Evolutionary conservation across 53 echinoderm and acorn worm genomes (phyloP).

Genomic region (Echinarachnius parma): DNA sequence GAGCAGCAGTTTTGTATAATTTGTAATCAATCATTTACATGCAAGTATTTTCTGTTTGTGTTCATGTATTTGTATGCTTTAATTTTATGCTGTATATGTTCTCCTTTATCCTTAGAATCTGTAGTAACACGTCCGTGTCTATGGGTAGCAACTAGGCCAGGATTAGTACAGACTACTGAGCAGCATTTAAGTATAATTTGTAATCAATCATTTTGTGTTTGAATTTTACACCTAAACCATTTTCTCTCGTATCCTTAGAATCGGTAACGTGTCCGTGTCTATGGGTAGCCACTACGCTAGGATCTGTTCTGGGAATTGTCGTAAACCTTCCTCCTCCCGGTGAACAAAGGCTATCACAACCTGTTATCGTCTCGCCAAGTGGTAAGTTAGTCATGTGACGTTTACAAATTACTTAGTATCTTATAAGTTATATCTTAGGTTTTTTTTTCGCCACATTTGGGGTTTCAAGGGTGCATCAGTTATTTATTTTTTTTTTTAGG

Average conservation of each 20-base stretch:
- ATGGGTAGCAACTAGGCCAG: not conserved
- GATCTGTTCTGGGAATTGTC: slow-evolving; percentile 92
- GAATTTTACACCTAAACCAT: too few relatives aligned
- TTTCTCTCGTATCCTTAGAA: slow-evolving; percentile 56
- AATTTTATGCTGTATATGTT: too few relatives aligned
- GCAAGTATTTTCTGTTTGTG: too few relatives aligned
- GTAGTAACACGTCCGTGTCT: not conserved
- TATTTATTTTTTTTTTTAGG: too few relatives aligned
- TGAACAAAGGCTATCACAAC: slow-evolving; percentile 90
- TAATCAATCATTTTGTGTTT: too few relatives aligned
- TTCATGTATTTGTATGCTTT: too few relatives aligned
- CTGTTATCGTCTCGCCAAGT: slow-evolving; percentile 95
- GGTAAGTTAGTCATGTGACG: slow-evolving; percentile 59
- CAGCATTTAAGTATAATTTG: too few relatives aligned
- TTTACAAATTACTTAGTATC: not conserved
- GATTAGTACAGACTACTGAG: too few relatives aligned
- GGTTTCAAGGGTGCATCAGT: too few relatives aligned
- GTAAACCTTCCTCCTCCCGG: slow-evolving; percentile 90
- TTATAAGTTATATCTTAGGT: not conserved
- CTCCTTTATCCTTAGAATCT: too few relatives aligned
- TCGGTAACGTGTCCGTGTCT: slow-evolving; percentile 91
- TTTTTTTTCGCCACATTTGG: not conserved
- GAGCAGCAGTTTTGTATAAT: too few relatives aligned
- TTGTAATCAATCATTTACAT: too few relatives aligned
- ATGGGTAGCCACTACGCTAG: slow-evolving; percentile 95